These are phyloP conservation scores for Cybosia mesomella DNA, from an alignment of 2,888 invertebrate genomes.

Conservation along the genomic window DNA sequence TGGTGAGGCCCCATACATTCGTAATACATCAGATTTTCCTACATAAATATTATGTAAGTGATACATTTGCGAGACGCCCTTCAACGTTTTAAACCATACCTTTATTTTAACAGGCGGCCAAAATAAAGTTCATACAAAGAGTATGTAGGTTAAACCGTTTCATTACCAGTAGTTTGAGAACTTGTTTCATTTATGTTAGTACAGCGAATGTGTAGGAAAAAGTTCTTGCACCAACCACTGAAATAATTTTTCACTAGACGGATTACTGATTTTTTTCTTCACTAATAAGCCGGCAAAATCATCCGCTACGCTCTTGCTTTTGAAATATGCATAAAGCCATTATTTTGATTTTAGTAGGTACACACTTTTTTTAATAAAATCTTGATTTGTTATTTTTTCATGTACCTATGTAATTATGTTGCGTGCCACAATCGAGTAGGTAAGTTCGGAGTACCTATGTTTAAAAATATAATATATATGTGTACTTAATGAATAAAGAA, in stretches of 20 bases:
- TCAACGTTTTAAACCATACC: neutral
- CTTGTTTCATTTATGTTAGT: constrained; percentile 16
- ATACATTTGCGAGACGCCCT: neutral
- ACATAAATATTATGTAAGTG: neutral
- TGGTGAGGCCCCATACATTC: too few relatives aligned
- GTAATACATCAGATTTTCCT: neutral
- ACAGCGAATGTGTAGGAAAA: constrained; percentile 7
- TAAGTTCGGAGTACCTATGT: too few relatives aligned
- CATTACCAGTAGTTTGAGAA: constrained; percentile 14
- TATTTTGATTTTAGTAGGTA: too few relatives aligned
- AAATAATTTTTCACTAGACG: constrained; percentile 3
- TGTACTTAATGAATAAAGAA: too few relatives aligned
- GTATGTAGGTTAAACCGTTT: constrained; percentile 8
- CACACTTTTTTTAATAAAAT: too few relatives aligned
- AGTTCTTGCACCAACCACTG: neutral
- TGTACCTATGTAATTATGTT: too few relatives aligned
- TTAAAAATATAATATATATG: too few relatives aligned
- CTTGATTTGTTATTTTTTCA: too few relatives aligned
- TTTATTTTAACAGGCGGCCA: neutral
- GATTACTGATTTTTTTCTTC: neutral
- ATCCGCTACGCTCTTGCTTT: neutral
- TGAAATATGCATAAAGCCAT: too few relatives aligned
- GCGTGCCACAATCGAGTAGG: too few relatives aligned
- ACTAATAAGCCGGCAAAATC: neutral
- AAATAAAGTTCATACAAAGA: constrained; percentile 10